Percentiles rank a stretch among this genome's conserved stretches.
Conservation (phyloP, 2,888 invertebrate genomes). For the Acleris laterana region DNA sequence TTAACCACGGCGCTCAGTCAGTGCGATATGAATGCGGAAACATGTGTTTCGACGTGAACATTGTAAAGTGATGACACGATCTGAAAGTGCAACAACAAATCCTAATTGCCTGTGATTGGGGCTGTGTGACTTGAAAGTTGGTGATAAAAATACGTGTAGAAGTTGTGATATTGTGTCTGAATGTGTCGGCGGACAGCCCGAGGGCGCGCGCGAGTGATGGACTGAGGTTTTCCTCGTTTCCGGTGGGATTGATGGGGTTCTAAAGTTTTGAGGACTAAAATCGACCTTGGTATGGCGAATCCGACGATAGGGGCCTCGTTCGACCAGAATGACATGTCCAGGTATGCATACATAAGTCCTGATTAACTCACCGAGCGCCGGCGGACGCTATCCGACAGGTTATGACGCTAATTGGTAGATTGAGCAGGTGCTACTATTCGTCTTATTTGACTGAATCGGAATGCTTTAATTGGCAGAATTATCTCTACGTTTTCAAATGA, state of each 20-base stretch:
- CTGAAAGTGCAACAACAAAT: constrained; percentile 72
- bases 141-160: constrained; percentile 41
- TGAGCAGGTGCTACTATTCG: constrained; percentile 40
- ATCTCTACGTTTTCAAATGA: constrained; percentile 15
- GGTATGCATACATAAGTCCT: constrained; percentile 58
- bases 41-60: constrained; percentile 83
- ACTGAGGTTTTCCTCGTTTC: constrained; percentile 57
- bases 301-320: constrained; percentile 87
- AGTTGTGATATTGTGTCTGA: constrained; percentile 42
- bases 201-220: constrained; percentile 58
- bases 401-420: constrained; percentile 17
- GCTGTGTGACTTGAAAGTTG: constrained; percentile 49
- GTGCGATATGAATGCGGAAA: constrained; percentile 66
- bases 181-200: constrained; percentile 43
- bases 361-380: not conserved
- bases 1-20: constrained; percentile 57
- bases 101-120: constrained; percentile 60
- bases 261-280: constrained; percentile 21
- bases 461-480: constrained; percentile 25
- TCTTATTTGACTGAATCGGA: constrained; percentile 18
- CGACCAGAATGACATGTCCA: constrained; percentile 88
- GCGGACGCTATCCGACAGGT: constrained; percentile 18
- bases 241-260: constrained; percentile 59
- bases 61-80: constrained; percentile 63
- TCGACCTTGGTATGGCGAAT: constrained; percentile 70